phyloP scores from a whole-genome alignment of 2,888 invertebrate genomes.

The Polydrusus tereticollis region DNA sequence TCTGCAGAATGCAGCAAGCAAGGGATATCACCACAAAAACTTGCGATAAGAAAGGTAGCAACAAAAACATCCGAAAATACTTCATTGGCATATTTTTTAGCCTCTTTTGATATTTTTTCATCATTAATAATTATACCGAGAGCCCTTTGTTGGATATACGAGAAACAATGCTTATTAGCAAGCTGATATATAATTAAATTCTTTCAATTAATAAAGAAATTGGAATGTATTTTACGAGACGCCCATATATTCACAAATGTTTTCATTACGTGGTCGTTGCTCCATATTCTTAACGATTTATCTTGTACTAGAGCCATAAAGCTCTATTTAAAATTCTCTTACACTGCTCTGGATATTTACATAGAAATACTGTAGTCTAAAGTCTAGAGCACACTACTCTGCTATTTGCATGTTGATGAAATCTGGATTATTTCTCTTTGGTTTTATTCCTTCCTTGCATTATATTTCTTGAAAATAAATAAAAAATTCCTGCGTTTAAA shows the following conservation, averaged over 20 bases:
- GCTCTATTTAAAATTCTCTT: conserved; percentile 25
- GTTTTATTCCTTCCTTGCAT: background rate
- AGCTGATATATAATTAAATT: too few species aligned
- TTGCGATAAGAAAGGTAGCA: too few species aligned
- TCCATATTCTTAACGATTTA: conserved; percentile 35
- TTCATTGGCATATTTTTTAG: too few species aligned
- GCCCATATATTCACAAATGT: background rate
- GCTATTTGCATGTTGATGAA: background rate
- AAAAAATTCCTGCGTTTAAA: too few species aligned
- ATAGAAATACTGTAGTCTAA: conserved; percentile 11
- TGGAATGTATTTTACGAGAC: background rate
- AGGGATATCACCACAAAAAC: too few species aligned
- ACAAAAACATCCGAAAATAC: too few species aligned
- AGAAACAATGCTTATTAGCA: too few species aligned
- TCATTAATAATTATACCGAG: too few species aligned
- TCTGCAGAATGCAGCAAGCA: too few species aligned
- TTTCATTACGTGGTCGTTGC: conserved; percentile 37
- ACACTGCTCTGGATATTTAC: conserved; percentile 8
- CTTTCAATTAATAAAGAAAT: conserved; percentile 9
- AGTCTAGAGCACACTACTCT: conserved; percentile 12
- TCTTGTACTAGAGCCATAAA: conserved; percentile 26
- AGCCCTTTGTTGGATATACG: too few species aligned
- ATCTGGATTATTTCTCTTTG: background rate
- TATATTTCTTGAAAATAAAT: too few species aligned
- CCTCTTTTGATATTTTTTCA: too few species aligned